Evolutionary conservation across 2,113 vertebrate species (phyloP).

Genomic region (Acinonyx jubatus): DNA sequence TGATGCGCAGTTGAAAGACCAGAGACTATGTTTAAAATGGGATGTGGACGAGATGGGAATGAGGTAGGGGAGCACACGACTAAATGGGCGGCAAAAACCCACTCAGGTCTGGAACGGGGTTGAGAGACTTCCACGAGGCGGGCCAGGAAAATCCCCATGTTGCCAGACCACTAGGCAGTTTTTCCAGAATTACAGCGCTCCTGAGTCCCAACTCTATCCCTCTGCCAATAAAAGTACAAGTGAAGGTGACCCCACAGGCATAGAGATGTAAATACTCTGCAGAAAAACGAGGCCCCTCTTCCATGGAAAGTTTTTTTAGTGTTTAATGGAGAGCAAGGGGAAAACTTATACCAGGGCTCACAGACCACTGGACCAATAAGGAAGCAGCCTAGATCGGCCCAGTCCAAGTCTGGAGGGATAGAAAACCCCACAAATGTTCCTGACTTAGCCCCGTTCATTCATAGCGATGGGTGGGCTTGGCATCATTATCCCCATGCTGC

Average conservation of each 20-base stretch:
- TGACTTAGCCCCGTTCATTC: neutral
- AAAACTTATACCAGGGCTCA: constrained; percentile 39
- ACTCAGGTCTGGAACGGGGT: constrained; percentile 37
- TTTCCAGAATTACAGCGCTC: constrained; percentile 62
- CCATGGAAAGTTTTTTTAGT: constrained; percentile 49
- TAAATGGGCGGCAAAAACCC: constrained; percentile 17
- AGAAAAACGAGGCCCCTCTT: constrained; percentile 28
- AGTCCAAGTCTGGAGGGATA: neutral
- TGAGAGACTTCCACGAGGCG: constrained; percentile 27
- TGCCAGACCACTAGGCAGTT: constrained; percentile 73
- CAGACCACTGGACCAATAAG: constrained; percentile 36
- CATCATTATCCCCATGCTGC: too few species aligned
- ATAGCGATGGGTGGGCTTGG: neutral
- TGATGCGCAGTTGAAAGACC: accelerated
- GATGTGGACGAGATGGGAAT: too few species aligned
- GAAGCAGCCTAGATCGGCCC: neutral
- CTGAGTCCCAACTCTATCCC: neutral
- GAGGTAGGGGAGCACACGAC: neutral
- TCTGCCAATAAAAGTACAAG: constrained; percentile 68
- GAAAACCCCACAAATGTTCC: neutral
- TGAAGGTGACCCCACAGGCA: constrained; percentile 63
- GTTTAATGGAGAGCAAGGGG: constrained; percentile 50
- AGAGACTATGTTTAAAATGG: neutral
- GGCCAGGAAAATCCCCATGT: constrained; percentile 65
- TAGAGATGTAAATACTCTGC: constrained; percentile 18